A percentile compares a stretch with the other conserved stretches of the same genome.
Evolutionary conservation across 1,140 invertebrate genomes (phyloP).

Genomic region (Drosophila sucinea): DNA sequence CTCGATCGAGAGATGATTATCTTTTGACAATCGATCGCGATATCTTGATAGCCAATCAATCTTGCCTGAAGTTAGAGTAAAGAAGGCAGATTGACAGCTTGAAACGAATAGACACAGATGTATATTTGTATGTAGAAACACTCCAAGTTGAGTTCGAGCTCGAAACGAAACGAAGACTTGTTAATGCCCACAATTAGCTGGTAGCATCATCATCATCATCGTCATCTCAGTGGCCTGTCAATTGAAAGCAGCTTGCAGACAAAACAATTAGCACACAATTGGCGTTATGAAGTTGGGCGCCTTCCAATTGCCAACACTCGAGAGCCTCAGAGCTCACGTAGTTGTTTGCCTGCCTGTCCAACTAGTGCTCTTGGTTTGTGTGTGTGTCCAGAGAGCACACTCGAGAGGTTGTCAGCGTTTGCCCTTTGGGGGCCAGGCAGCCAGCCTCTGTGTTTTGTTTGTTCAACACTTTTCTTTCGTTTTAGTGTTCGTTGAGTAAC

Average conservation of each 20-base stretch:
- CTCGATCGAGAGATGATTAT: constrained; percentile 21
- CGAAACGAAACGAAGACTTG: constrained; percentile 1
- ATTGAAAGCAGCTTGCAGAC: constrained; percentile 21
- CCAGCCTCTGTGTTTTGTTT: constrained; percentile 25
- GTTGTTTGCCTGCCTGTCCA: constrained; percentile 1
- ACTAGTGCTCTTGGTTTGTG: not conserved
- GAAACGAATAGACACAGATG: constrained; percentile 7
- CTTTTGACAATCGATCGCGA: constrained; percentile 26
- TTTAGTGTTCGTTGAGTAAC: not conserved
- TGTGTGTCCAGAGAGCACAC: constrained; percentile 5
- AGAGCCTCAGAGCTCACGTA: not conserved
- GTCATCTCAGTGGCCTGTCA: constrained; percentile 13
- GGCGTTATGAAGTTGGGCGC: constrained; percentile 21
- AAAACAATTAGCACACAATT: constrained; percentile 33
- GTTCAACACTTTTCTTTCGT: constrained; percentile 27
- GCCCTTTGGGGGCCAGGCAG: constrained; percentile 18
- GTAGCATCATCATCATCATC: constrained; percentile 16
- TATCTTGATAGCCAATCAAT: constrained; percentile 32
- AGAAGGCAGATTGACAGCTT: constrained; percentile 10
- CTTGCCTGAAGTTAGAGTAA: constrained; percentile 22
- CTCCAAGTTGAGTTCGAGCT: not conserved
- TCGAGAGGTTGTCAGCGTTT: constrained; percentile 39
- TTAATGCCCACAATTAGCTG: constrained; percentile 20
- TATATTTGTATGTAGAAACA: not conserved
- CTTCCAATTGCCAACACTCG: constrained; percentile 13